A percentile compares a stretch with the other conserved stretches of the same genome.
phyloP scores from a whole-genome alignment of 2,888 invertebrate species.

The Chrysodeixis includens region DNA sequence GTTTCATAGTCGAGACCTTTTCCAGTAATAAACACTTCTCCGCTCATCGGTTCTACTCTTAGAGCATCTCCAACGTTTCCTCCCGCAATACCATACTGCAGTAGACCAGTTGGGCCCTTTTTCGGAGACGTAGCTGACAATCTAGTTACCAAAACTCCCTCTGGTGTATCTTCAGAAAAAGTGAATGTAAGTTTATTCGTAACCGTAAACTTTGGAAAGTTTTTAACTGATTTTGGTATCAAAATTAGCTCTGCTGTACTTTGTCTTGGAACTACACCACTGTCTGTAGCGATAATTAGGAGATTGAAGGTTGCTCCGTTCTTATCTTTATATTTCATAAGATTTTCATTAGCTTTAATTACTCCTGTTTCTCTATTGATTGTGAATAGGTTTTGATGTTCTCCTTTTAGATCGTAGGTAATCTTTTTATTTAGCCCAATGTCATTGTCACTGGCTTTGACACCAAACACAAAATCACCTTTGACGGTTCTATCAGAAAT shows the following conservation, averaged over 20 bases:
- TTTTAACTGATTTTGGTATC: constrained; percentile 92
- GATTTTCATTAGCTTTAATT: constrained; percentile 93
- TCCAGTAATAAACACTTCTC: constrained; percentile 94
- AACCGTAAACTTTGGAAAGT: constrained; percentile 94
- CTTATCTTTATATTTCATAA: constrained; percentile 88
- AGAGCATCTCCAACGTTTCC: constrained; percentile 97
- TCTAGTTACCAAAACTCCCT: constrained; percentile 93
- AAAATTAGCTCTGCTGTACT: constrained; percentile 94
- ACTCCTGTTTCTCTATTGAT: constrained; percentile 96
- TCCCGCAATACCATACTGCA: constrained; percentile 96
- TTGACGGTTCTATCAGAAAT: constrained; percentile 94
- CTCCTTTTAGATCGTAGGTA: constrained; percentile 93
- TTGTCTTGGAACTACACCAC: constrained; percentile 91
- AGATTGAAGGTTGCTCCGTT: constrained; percentile 91
- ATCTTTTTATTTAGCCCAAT: constrained; percentile 95
- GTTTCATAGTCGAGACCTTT: constrained; percentile 96
- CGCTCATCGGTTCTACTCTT: constrained; percentile 93
- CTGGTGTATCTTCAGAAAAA: constrained; percentile 93
- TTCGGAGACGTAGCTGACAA: constrained; percentile 95
- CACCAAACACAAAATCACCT: constrained; percentile 97
- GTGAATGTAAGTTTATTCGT: constrained; percentile 93
- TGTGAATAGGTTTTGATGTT: constrained; percentile 93
- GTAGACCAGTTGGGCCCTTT: constrained; percentile 91
- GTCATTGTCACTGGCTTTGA: constrained; percentile 95
- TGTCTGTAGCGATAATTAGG: constrained; percentile 94